Conservation (phyloP, 2,888 invertebrate species). For the Allygus modestus region DNA sequence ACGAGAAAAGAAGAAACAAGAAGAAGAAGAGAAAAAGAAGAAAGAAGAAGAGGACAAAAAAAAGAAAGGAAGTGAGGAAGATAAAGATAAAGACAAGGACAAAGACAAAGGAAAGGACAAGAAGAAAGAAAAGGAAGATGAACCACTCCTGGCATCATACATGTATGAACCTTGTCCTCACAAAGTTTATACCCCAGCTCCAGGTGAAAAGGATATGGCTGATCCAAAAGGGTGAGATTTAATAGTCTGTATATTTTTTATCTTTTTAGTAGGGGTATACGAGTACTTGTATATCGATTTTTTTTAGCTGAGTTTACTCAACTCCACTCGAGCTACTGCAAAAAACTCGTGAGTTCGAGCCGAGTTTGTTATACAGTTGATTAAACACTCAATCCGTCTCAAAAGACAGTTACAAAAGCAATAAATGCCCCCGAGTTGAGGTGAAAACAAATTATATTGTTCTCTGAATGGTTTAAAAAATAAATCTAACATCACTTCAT, state of each 20-base stretch:
- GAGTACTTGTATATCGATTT: not conserved
- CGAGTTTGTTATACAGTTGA: too few species aligned
- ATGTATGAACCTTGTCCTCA: conserved; percentile 42
- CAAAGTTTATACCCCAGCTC: conserved; percentile 20
- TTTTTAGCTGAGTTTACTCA: not conserved
- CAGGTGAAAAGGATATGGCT: conserved; percentile 23
- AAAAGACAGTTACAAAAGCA: too few species aligned
- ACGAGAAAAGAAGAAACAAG: not conserved
- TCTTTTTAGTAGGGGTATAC: not conserved
- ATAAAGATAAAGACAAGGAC: not conserved
- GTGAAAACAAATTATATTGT: too few species aligned
- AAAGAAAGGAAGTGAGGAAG: conserved; percentile 1
- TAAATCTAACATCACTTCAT: too few species aligned
- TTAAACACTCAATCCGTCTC: too few species aligned
- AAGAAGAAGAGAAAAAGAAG: conserved; percentile 12
- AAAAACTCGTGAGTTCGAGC: too few species aligned
- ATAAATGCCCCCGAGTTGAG: too few species aligned
- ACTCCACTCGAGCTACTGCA: too few species aligned
- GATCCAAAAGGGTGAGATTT: conserved; percentile 41
- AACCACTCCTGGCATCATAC: not conserved
- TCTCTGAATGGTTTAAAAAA: too few species aligned
- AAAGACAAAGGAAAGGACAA: not conserved
- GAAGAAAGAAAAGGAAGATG: not conserved
- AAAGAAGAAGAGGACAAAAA: conserved; percentile 26
- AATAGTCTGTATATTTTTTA: not conserved